A percentile compares a stretch with the other conserved stretches of the same genome.
These are phyloP conservation scores for Liodrosophila aerea DNA, from an alignment of 2,888 invertebrate species.

Conservation along the genomic window DNA sequence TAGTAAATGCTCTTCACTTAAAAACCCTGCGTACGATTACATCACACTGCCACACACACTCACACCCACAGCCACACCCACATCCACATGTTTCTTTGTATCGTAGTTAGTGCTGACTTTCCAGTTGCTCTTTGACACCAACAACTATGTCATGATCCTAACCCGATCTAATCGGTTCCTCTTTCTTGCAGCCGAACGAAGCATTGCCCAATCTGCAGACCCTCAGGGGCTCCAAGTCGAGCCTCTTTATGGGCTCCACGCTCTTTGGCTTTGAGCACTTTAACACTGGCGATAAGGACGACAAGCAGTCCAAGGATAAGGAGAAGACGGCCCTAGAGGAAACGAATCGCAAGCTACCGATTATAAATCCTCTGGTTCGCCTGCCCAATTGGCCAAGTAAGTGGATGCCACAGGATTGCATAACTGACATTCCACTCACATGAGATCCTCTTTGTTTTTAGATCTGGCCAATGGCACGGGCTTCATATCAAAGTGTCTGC, in stretches of 20 bases:
- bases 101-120: slow-evolving; percentile 79
- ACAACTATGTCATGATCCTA: slow-evolving; percentile 5
- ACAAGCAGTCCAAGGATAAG: slow-evolving; percentile 80
- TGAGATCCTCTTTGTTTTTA: slow-evolving; percentile 4
- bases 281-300: slow-evolving; percentile 74
- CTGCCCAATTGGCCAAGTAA: slow-evolving; percentile 94
- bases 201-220: slow-evolving; percentile 82
- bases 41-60: slow-evolving; percentile 53
- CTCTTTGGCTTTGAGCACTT: slow-evolving; percentile 81
- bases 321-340: slow-evolving; percentile 81
- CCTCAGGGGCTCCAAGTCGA: slow-evolving; percentile 85
- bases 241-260: slow-evolving; percentile 83
- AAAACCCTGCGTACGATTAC: slow-evolving; percentile 48
- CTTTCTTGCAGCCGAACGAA: slow-evolving; percentile 81
- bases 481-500: slow-evolving; percentile 95
- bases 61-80: slow-evolving; percentile 13
- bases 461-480: slow-evolving; percentile 87
- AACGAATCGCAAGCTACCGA: slow-evolving; percentile 89
- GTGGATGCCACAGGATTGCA: no score
- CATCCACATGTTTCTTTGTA: slow-evolving; percentile 71
- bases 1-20: slow-evolving; percentile 34
- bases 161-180: slow-evolving; percentile 39
- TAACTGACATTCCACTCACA: not conserved
- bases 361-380: slow-evolving; percentile 94
- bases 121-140: slow-evolving; percentile 74